phyloP scores from a whole-genome alignment of 2,113 vertebrate species.

The Hippocampus zosterae region DNA sequence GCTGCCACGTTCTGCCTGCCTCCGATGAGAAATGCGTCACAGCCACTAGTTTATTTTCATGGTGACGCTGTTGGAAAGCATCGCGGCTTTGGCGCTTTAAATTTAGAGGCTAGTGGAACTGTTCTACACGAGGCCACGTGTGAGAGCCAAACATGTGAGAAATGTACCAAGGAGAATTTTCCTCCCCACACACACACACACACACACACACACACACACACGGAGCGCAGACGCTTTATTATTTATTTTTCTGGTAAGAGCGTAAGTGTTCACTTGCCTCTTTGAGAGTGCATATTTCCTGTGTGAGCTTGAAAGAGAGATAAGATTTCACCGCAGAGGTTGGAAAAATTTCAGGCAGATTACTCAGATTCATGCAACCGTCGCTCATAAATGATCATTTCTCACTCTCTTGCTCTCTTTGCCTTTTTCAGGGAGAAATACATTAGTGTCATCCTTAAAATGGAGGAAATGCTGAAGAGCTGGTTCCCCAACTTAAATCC shows the following conservation, averaged over 20 bases:
- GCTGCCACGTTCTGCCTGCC: slow-evolving; percentile 26
- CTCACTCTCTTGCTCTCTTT: not conserved
- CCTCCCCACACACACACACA: not conserved
- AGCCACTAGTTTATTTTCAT: slow-evolving; percentile 46
- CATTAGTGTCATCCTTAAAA: slow-evolving; percentile 74
- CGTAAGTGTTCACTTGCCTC: slow-evolving; percentile 10
- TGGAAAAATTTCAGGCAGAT: slow-evolving; percentile 20
- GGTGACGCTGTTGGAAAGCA: slow-evolving; percentile 36
- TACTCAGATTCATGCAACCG: not conserved
- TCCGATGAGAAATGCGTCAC: slow-evolving; percentile 42
- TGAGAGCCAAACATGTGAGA: slow-evolving; percentile 61
- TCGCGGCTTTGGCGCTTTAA: slow-evolving; percentile 57
- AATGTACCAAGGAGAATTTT: slow-evolving; percentile 36
- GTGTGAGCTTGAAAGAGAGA: slow-evolving; percentile 24
- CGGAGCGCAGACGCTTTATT: slow-evolving; percentile 12
- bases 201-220: slow-evolving; percentile 2
- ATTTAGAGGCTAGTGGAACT: slow-evolving; percentile 58
- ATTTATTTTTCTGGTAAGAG: slow-evolving; percentile 2
- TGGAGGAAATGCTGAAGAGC: slow-evolving; percentile 79
- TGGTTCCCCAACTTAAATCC: slow-evolving; percentile 76
- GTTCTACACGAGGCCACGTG: slow-evolving; percentile 58
- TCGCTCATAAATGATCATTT: slow-evolving; percentile 3
- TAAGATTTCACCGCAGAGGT: slow-evolving; percentile 23
- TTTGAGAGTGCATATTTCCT: slow-evolving; percentile 37
- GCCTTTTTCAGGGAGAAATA: slow-evolving; percentile 66